Conservation (phyloP, 2,797 vertebrate species). For the Parotocinclus haroldoi region DNA sequence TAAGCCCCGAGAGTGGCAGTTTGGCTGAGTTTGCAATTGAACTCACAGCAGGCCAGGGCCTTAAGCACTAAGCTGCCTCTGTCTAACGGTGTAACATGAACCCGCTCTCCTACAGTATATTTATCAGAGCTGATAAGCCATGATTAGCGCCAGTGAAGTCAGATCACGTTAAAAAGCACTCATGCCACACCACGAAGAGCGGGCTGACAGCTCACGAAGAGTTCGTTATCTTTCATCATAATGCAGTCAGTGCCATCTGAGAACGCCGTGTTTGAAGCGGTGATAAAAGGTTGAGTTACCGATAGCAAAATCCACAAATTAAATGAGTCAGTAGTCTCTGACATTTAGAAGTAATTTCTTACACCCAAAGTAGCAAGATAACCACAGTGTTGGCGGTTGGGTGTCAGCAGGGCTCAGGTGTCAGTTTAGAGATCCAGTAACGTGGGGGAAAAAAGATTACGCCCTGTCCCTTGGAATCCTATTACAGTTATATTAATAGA, state of each 20-base stretch:
- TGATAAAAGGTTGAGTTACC: conserved; percentile 1
- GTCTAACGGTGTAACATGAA: neutral
- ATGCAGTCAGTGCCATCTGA: neutral
- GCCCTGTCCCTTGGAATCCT: neutral
- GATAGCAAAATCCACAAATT: neutral
- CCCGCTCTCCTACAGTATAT: neutral
- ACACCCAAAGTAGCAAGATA: neutral
- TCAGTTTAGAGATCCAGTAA: neutral
- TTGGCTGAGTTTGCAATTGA: no score
- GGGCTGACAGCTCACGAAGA: conserved; percentile 24
- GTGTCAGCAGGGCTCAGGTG: neutral
- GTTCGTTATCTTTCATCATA: conserved; percentile 17
- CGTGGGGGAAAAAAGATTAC: neutral
- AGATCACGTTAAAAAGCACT: conserved; percentile 2
- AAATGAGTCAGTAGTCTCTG: conserved; percentile 12
- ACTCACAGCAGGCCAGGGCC: no score
- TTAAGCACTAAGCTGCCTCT: no score
- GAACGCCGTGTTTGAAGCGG: neutral
- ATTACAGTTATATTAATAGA: neutral
- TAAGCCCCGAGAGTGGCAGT: no score
- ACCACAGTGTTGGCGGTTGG: neutral
- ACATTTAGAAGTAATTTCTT: neutral
- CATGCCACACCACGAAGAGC: neutral
- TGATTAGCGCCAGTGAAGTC: conserved; percentile 5
- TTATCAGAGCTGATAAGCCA: neutral